Percentiles rank a stretch among this genome's conserved stretches.
phyloP scores from a whole-genome alignment of 2,797 vertebrate species.

The Poecilia wingei region DNA sequence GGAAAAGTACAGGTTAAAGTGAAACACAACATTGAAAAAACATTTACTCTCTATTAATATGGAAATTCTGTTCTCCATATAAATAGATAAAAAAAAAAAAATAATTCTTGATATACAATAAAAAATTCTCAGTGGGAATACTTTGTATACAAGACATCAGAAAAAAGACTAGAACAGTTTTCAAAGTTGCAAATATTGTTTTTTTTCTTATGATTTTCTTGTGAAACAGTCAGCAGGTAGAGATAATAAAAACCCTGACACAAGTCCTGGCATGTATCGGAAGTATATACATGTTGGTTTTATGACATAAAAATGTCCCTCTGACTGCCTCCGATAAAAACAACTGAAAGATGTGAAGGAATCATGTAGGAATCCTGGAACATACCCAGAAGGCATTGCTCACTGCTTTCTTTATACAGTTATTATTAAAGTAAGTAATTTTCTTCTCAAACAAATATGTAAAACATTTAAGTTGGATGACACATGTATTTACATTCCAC shows the following conservation, averaged over 20 bases:
- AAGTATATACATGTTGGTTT: not conserved
- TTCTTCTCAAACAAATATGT: not conserved
- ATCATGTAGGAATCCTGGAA: not conserved
- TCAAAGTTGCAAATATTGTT: not conserved
- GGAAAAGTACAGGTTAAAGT: not conserved
- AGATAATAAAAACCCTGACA: not conserved
- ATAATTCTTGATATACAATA: not conserved
- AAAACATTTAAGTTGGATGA: not conserved
- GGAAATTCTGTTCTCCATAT: not conserved
- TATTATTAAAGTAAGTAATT: not conserved
- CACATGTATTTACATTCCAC: not conserved
- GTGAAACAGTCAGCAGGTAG: not conserved
- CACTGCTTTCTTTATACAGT: not conserved
- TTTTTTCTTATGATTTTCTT: not conserved
- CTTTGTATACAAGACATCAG: not conserved
- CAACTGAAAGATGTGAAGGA: not conserved
- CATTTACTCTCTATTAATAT: too few species aligned
- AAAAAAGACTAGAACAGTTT: not conserved
- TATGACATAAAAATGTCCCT: not conserved
- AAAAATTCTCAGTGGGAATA: not conserved
- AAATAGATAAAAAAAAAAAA: not conserved
- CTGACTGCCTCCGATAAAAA: not conserved
- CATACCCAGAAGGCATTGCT: not conserved
- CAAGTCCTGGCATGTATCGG: not conserved
- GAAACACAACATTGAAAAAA: not conserved